These are phyloP conservation scores for Unio pictorum DNA, from an alignment of 2,888 invertebrate genomes.

Conservation along the genomic window DNA sequence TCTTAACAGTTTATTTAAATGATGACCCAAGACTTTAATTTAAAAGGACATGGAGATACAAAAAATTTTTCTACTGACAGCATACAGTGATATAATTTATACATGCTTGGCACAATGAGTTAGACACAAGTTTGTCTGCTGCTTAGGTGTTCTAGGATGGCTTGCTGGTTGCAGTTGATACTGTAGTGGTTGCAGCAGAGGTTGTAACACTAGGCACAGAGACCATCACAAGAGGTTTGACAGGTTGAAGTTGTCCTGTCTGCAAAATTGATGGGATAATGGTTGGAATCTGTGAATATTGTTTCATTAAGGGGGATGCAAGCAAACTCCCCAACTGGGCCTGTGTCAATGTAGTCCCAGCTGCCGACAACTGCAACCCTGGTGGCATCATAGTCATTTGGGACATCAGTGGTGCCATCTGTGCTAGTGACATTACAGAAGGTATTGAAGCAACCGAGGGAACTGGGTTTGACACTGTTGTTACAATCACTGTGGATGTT, in stretches of 20 bases:
- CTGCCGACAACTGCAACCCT: conserved; percentile 34
- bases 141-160: conserved; percentile 6
- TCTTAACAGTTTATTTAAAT: too few species aligned
- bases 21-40: too few species aligned
- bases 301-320: conserved; percentile 42
- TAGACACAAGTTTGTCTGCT: too few species aligned
- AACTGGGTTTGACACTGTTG: conserved; percentile 10
- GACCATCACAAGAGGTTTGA: conserved; percentile 43
- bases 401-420: conserved; percentile 46
- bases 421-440: conserved; percentile 2
- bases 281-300: conserved; percentile 45
- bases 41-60: too few species aligned
- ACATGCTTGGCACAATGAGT: too few species aligned
- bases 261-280: conserved; percentile 41
- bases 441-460: conserved; percentile 5
- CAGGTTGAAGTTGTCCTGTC: conserved; percentile 30
- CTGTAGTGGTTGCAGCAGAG: conserved; percentile 7
- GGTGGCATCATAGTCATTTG: conserved; percentile 57
- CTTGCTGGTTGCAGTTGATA: conserved; percentile 4
- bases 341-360: conserved; percentile 25
- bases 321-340: conserved; percentile 40
- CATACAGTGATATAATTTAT: too few species aligned
- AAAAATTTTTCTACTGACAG: too few species aligned
- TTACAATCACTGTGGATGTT: conserved; percentile 7
- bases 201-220: conserved; percentile 31